Conservation (phyloP, 2,888 invertebrate species). For the Melieria crassipennis region DNA sequence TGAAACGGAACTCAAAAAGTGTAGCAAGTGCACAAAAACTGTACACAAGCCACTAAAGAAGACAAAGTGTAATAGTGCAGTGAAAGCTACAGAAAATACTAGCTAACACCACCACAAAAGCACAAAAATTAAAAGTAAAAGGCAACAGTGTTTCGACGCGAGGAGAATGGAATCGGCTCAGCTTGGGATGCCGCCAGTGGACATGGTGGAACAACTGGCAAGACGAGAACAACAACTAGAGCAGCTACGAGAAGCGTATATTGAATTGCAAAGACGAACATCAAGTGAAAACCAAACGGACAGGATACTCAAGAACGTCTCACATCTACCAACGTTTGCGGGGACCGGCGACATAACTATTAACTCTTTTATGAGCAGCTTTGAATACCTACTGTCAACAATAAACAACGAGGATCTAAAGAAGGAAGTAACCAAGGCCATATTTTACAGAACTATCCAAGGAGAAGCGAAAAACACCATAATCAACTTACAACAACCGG, state of each 20-base stretch:
- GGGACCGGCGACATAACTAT: conserved; percentile 6
- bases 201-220: background rate
- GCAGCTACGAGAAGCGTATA: background rate
- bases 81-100: too few relatives aligned
- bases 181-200: background rate
- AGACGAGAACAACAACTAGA: background rate
- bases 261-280: background rate
- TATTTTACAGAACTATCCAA: conserved; percentile 22
- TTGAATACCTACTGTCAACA: conserved; percentile 23
- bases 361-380: conserved; percentile 21
- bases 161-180: too few relatives aligned
- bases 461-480: conserved; percentile 18
- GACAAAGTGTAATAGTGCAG: too few relatives aligned
- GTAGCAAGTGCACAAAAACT: too few relatives aligned
- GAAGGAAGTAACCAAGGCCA: conserved; percentile 3
- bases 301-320: background rate
- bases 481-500: conserved; percentile 21
- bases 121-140: too few relatives aligned
- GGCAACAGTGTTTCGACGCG: too few relatives aligned
- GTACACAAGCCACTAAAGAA: too few relatives aligned
- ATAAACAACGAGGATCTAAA: conserved; percentile 9
- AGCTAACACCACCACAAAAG: too few relatives aligned
- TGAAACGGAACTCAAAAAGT: too few relatives aligned
- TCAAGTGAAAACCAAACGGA: background rate
- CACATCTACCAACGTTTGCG: background rate